A percentile compares a stretch with the other conserved stretches of the same genome.
phyloP scores from a whole-genome alignment of 1,140 invertebrate species.

The Aricia agestis region DNA sequence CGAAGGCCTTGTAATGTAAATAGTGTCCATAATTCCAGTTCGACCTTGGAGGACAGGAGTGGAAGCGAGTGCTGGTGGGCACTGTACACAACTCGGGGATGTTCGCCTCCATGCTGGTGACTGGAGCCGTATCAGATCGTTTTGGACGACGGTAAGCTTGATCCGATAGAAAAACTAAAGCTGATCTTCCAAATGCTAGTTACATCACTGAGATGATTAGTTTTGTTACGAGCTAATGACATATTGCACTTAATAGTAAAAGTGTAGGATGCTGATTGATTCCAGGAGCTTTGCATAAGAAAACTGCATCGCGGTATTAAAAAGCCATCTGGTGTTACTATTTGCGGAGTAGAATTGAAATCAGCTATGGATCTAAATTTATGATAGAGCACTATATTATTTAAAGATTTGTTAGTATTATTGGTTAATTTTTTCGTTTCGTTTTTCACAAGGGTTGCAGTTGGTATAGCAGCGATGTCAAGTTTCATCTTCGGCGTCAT shows the following conservation, averaged over 20 bases:
- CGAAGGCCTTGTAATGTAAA: not conserved
- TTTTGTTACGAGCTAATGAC: too few relatives aligned
- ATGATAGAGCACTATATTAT: too few relatives aligned
- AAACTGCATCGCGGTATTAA: too few relatives aligned
- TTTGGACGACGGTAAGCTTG: conserved; percentile 48
- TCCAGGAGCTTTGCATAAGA: too few relatives aligned
- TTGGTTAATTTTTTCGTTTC: not conserved
- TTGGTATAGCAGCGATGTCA: conserved; percentile 45
- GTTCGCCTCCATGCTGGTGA: conserved; percentile 82
- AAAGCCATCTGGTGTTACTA: too few relatives aligned
- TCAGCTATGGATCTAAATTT: too few relatives aligned
- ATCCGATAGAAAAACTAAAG: too few relatives aligned
- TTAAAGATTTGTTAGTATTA: not conserved
- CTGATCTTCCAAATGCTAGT: too few relatives aligned
- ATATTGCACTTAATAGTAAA: too few relatives aligned
- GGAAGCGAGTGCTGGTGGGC: conserved; percentile 83
- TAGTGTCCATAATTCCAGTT: conserved; percentile 41
- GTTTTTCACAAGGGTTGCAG: conserved; percentile 29
- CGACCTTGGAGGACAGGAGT: conserved; percentile 76
- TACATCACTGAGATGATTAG: too few relatives aligned
- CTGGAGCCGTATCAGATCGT: conserved; percentile 83
- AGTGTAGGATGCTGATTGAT: too few relatives aligned
- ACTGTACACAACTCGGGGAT: conserved; percentile 84
- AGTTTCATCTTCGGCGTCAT: conserved; percentile 73
- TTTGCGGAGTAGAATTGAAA: too few relatives aligned